phyloP scores from a whole-genome alignment of 2,113 vertebrate species.

The Neodontobutis hainanensis region DNA sequence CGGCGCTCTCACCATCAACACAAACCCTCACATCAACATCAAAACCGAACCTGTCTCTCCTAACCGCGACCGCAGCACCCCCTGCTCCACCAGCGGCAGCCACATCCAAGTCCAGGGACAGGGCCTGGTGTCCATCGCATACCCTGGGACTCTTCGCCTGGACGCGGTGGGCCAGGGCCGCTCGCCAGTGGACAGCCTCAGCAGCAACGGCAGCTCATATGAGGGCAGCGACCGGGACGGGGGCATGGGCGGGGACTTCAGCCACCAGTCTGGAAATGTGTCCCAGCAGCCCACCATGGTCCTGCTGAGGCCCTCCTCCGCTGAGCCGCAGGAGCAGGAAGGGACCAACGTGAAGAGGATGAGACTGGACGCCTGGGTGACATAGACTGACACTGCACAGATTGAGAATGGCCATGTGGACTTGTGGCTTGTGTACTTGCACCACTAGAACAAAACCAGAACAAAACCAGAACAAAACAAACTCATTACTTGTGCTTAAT shows the following conservation, averaged over 20 bases:
- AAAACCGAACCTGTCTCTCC: slow-evolving; percentile 96
- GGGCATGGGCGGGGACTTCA: slow-evolving; percentile 78
- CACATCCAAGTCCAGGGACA: slow-evolving; percentile 59
- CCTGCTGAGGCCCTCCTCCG: slow-evolving; percentile 82
- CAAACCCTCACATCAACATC: slow-evolving; percentile 92
- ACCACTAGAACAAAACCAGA: slow-evolving; percentile 41
- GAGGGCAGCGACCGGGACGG: slow-evolving; percentile 92
- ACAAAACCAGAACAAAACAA: slow-evolving; percentile 2
- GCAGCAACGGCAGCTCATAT: slow-evolving; percentile 92
- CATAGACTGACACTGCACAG: slow-evolving; percentile 77
- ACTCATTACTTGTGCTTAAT: slow-evolving; percentile 25
- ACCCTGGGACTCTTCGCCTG: slow-evolving; percentile 80
- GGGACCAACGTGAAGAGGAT: slow-evolving; percentile 89
- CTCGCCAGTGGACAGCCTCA: slow-evolving; percentile 90
- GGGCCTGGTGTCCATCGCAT: slow-evolving; percentile 73
- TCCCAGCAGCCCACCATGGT: slow-evolving; percentile 78
- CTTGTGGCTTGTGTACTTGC: slow-evolving; percentile 68
- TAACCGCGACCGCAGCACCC: slow-evolving; percentile 89
- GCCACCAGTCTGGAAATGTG: slow-evolving; percentile 58
- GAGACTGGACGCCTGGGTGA: slow-evolving; percentile 93
- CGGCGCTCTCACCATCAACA: slow-evolving; percentile 90
- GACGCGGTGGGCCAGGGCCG: slow-evolving; percentile 82
- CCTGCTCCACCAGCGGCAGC: slow-evolving; percentile 54
- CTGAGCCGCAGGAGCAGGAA: slow-evolving; percentile 84
- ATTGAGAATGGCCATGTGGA: slow-evolving; percentile 56